These are phyloP conservation scores for Bambusicola thoracicus DNA, from an alignment of 2,113 vertebrate genomes.

Conservation along the genomic window DNA sequence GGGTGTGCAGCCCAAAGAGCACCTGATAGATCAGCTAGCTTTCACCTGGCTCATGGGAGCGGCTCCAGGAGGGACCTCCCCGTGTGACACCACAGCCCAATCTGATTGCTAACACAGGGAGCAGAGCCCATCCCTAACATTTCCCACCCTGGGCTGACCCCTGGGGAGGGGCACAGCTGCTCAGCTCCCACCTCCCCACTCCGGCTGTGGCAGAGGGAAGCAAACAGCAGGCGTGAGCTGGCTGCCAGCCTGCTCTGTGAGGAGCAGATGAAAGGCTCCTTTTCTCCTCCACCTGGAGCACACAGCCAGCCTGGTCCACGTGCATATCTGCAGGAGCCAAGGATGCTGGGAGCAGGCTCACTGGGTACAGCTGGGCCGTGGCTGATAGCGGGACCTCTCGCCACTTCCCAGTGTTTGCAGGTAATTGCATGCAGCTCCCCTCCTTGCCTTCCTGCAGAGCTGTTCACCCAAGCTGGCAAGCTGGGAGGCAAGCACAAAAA, in stretches of 20 bases:
- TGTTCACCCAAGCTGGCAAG: too few species aligned
- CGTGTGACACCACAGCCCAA: fast-evolving
- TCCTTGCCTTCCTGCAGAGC: neutral
- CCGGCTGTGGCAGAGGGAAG: neutral
- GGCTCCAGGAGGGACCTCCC: too few species aligned
- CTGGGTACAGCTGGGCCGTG: neutral
- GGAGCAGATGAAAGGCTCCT: neutral
- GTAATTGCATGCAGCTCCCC: neutral
- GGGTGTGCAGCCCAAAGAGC: neutral
- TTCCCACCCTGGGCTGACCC: fast-evolving
- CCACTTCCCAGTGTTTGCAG: neutral
- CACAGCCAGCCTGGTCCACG: neutral
- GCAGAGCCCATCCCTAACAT: neutral
- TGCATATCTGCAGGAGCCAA: neutral
- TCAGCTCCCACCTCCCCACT: neutral
- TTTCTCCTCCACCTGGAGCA: neutral
- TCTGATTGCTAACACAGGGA: fast-evolving
- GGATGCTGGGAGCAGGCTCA: neutral
- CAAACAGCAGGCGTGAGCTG: neutral
- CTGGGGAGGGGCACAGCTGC: neutral
- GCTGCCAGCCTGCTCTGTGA: neutral
- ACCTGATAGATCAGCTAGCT: neutral
- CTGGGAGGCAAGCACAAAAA: neutral
- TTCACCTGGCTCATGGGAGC: neutral
- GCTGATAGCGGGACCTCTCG: neutral